phyloP scores from a whole-genome alignment of 2,113 vertebrate species.

The Salminus brasiliensis region DNA sequence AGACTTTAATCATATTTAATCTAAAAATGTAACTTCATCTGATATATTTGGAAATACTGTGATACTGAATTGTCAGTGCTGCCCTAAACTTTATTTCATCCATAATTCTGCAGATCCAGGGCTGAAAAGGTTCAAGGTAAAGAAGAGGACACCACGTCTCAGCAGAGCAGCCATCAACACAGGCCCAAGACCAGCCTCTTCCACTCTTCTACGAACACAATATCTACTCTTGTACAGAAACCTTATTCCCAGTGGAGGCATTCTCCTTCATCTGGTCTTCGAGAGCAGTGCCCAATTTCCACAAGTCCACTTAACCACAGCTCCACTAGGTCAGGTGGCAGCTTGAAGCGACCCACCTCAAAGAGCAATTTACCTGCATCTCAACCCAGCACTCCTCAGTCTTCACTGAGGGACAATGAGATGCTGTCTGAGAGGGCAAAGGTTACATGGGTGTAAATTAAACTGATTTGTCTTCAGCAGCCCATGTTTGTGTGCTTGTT shows the following conservation, averaged over 20 bases:
- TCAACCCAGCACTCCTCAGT: not conserved
- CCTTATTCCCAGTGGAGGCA: not conserved
- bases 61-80: too few species aligned
- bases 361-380: not conserved
- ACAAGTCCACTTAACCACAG: not conserved
- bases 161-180: not conserved
- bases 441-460: constrained; percentile 65
- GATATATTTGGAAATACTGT: too few species aligned
- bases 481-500: not conserved
- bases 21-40: too few species aligned
- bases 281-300: not conserved
- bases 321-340: not conserved
- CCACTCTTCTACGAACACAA: constrained; percentile 14
- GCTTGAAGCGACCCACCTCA: not conserved
- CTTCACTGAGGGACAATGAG: not conserved
- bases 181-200: not conserved
- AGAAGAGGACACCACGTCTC: not conserved
- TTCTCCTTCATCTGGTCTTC: not conserved
- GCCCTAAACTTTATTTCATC: not conserved
- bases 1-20: too few species aligned
- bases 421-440: constrained; percentile 42
- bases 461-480: not conserved
- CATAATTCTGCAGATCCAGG: not conserved
- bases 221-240: constrained; percentile 1
- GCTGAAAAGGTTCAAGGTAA: not conserved